Evolutionary conservation across 2,888 invertebrate species (phyloP).

Genomic region (Amphipyra berbera): DNA sequence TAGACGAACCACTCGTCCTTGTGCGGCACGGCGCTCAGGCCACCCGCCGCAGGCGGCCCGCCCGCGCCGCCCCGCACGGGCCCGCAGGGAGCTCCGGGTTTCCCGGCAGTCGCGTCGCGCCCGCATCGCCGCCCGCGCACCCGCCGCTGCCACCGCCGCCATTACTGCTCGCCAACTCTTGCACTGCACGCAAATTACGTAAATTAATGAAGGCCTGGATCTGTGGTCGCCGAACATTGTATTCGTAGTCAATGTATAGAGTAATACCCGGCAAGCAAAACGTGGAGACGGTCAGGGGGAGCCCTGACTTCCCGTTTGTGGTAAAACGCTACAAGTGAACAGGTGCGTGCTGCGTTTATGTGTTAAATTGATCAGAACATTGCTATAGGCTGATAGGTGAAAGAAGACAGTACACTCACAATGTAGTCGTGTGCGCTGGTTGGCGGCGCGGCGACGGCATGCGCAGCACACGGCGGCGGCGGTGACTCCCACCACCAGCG

Average conservation of each 20-base stretch:
- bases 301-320: too few species aligned
- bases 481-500: constrained; percentile 92
- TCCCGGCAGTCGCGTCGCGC: constrained; percentile 92
- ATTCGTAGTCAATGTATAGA: too few species aligned
- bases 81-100: constrained; percentile 99
- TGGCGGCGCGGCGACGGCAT: constrained; percentile 92
- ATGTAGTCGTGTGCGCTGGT: constrained; percentile 85
- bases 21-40: constrained; percentile 94
- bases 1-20: constrained; percentile 94
- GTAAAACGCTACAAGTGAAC: too few species aligned
- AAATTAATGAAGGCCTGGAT: too few species aligned
- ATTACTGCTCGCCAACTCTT: constrained; percentile 93
- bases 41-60: constrained; percentile 98
- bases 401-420: constrained; percentile 67
- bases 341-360: too few species aligned
- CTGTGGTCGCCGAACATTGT: too few species aligned
- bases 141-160: constrained; percentile 78
- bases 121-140: constrained; percentile 89
- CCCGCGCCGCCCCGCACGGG: constrained; percentile 93
- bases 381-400: not conserved
- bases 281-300: too few species aligned
- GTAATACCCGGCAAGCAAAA: too few species aligned
- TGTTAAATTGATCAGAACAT: too few species aligned
- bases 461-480: constrained; percentile 93
- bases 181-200: constrained; percentile 87